Base-by-base conservation (phyloP, 2,113 vertebrate species). In the Ammodytes dubius region DNA sequence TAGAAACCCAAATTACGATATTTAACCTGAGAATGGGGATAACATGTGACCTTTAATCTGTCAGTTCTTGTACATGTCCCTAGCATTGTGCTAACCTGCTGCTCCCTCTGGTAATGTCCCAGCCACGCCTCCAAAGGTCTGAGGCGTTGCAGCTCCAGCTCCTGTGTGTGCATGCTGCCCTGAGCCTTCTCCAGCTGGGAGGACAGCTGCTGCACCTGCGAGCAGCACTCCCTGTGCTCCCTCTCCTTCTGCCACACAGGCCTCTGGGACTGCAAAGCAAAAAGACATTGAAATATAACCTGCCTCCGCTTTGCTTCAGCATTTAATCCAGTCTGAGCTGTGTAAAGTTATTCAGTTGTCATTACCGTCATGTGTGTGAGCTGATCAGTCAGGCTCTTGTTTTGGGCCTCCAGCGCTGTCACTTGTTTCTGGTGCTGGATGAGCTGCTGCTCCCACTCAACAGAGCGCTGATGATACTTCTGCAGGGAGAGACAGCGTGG, bases 401-500 rank as follows among this genome's bases (percentile, higher is more conserved):
- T 97, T 87, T 98, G 97, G 0, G 95, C 93, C 87, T 99, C 97
- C 93, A 99, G 92, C 0, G 92, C 94, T 27, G 94, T 89, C 73
- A 97, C 90, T 90, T 98, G 97, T 87, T 96, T 96, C 86, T 97
- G 97, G 93, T 97, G 95, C 87, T 88, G 93, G 77, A 95, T 59
- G n/a, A 93, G 92, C 89, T 97, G 97, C 89, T 96, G 96, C 91
- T 98, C 97, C 97, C 97, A 98, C 71, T 97, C 95, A 27, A 93
- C 83, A 7, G 96, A 97, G 73, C 88, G 96, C 63, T 96, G 95
- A 13, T 92, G 94, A 57, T 96, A 96, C 60, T 98, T 97, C 97
- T 99, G 91, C 71, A 65, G 85, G 79, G 87, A 82, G 74, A 66
- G 3, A 37, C 45, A 17, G 27, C 27, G 27, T 27, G 27, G 1